Conservation (phyloP, 1,140 invertebrate species). For the Cyphomyrmex costatus region DNA sequence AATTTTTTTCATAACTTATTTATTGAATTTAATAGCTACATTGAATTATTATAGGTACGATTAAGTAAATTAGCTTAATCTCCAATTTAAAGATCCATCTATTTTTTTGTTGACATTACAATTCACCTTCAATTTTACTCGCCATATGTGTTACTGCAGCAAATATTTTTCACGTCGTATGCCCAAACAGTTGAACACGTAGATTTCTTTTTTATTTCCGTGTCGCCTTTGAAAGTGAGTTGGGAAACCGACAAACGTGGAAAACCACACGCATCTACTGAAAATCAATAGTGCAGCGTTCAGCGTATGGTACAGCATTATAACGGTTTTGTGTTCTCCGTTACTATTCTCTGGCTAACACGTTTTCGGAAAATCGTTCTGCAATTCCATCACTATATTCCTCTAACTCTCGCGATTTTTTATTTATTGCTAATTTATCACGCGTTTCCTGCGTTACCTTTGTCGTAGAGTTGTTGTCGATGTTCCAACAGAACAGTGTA, state of each 20-base stretch:
- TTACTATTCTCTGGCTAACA: conserved; percentile 34
- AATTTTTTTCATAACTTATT: not conserved
- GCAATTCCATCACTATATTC: conserved; percentile 35
- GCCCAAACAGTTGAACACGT: conserved; percentile 16
- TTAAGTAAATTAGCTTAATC: not conserved
- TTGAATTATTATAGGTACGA: not conserved
- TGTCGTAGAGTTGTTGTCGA: not conserved
- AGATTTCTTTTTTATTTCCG: conserved; percentile 34
- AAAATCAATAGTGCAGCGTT: conserved; percentile 77
- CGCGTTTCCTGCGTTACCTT: not conserved
- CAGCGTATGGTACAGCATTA: conserved; percentile 35
- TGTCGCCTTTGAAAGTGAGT: conserved; percentile 66
- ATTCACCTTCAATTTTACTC: not conserved
- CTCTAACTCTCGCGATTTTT: conserved; percentile 32
- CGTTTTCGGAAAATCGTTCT: conserved; percentile 49
- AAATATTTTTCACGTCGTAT: conserved; percentile 44
- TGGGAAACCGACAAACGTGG: conserved; percentile 56
- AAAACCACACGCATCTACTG: conserved; percentile 77
- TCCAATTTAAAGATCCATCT: not conserved
- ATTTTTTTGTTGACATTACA: not conserved
- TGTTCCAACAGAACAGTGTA: not conserved
- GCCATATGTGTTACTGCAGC: not conserved
- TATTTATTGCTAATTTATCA: conserved; percentile 20
- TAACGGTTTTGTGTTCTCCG: conserved; percentile 62
- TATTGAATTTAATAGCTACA: not conserved